Evolutionary conservation across 2,888 invertebrate genomes (phyloP).

Genomic region (Antheraea yamamai): DNA sequence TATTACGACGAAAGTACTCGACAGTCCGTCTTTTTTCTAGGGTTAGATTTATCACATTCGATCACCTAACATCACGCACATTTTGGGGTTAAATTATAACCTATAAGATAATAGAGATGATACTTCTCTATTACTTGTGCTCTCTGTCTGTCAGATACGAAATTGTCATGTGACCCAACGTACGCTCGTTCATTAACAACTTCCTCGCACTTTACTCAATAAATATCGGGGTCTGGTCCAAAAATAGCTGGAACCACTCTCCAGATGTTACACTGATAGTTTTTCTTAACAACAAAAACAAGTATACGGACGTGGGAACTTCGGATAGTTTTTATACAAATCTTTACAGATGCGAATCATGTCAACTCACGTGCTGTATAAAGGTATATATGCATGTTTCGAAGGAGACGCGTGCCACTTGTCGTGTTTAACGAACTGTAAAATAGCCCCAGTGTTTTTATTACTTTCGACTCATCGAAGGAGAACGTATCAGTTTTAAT

Average conservation of each 20-base stretch:
- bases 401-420: constrained; percentile 68
- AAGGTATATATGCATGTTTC: constrained; percentile 56
- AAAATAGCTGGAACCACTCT: constrained; percentile 61
- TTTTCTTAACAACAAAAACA: constrained; percentile 62
- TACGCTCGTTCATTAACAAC: constrained; percentile 49
- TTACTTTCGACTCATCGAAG: constrained; percentile 18
- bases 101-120: background rate
- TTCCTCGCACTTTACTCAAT: constrained; percentile 59
- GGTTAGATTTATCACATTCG: background rate
- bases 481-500: constrained; percentile 17
- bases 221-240: constrained; percentile 53
- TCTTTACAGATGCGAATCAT: constrained; percentile 64
- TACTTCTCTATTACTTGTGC: background rate
- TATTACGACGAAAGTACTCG: background rate
- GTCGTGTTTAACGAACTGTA: constrained; percentile 60
- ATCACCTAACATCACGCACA: background rate
- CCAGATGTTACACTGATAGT: constrained; percentile 72
- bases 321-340: constrained; percentile 44
- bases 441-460: constrained; percentile 63
- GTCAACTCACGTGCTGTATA: constrained; percentile 61
- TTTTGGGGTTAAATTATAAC: background rate
- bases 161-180: constrained; percentile 10
- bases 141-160: background rate
- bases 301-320: constrained; percentile 73
- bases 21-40: background rate